Percentiles rank a stretch among this genome's conserved stretches.
phyloP scores from a whole-genome alignment of 23 tunicate species.

The Halocynthia roretzi region DNA sequence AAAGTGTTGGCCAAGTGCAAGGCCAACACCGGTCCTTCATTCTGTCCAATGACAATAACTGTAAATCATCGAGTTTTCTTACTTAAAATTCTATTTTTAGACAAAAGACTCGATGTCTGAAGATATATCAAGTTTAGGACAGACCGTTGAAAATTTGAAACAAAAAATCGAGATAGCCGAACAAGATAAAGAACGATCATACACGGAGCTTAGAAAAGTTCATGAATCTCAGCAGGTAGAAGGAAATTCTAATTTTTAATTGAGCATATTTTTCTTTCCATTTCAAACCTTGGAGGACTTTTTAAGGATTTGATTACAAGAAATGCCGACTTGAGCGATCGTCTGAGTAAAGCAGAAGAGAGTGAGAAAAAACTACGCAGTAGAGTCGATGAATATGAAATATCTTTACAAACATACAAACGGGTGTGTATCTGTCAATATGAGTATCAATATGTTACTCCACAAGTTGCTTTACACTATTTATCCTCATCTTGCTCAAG shows the following conservation, averaged over 20 bases:
- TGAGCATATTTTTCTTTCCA: too few species aligned
- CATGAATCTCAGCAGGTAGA: constrained; percentile 67
- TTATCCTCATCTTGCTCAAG: too few species aligned
- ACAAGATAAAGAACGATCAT: constrained; percentile 68
- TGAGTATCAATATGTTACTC: not conserved
- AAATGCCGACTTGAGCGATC: constrained; percentile 65
- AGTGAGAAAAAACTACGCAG: constrained; percentile 4
- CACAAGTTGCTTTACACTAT: too few species aligned
- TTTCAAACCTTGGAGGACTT: not conserved
- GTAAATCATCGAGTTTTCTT: not conserved
- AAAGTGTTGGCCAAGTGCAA: too few species aligned
- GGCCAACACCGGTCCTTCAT: too few species aligned
- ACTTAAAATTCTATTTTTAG: constrained; percentile 3
- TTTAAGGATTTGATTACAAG: constrained; percentile 61
- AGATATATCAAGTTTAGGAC: constrained; percentile 37
- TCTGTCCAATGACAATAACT: too few species aligned
- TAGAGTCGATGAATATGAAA: constrained; percentile 14
- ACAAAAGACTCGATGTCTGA: constrained; percentile 22
- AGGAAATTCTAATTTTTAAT: not conserved
- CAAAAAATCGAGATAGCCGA: constrained; percentile 64
- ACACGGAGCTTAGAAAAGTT: constrained; percentile 37
- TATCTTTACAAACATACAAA: constrained; percentile 11
- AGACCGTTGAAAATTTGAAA: constrained; percentile 29
- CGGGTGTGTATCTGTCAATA: constrained; percentile 2
- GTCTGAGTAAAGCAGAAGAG: constrained; percentile 24